Percentiles rank a stretch among this genome's conserved stretches.
Conservation (phyloP, 2,797 vertebrate species). For the Poeciliopsis paucimaculata region DNA sequence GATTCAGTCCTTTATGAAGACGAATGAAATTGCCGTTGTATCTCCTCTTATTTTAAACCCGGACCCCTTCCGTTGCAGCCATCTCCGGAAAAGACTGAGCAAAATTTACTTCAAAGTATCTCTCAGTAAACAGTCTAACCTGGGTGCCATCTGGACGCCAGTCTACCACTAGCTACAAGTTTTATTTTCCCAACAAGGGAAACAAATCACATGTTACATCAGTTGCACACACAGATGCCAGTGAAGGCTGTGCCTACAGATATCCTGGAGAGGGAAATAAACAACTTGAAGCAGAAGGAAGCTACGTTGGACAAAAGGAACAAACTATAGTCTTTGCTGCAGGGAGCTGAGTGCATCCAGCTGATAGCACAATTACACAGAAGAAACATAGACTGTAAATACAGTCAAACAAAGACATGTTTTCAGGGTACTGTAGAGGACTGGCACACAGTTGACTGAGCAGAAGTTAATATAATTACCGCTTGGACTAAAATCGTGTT, state of each 20-base stretch:
- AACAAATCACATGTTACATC: constrained; percentile 50
- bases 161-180: constrained; percentile 41
- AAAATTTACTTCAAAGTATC: constrained; percentile 9
- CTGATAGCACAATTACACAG: constrained; percentile 31
- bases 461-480: constrained; percentile 21
- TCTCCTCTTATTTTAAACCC: not conserved
- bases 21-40: not conserved
- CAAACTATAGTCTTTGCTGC: constrained; percentile 50
- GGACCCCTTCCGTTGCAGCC: not conserved
- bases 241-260: constrained; percentile 37
- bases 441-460: constrained; percentile 15
- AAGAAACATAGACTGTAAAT: constrained; percentile 8
- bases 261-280: constrained; percentile 47
- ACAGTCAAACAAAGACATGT: constrained; percentile 32
- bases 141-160: constrained; percentile 53
- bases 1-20: not conserved
- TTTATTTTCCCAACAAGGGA: constrained; percentile 40
- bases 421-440: constrained; percentile 4
- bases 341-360: constrained; percentile 36
- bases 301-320: constrained; percentile 38
- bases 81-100: not conserved
- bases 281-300: constrained; percentile 41
- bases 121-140: constrained; percentile 45
- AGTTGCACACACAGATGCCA: constrained; percentile 59
- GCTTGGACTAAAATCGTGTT: constrained; percentile 9